phyloP scores from a whole-genome alignment of 2,888 invertebrate genomes.

The Ditula angustiorana region DNA sequence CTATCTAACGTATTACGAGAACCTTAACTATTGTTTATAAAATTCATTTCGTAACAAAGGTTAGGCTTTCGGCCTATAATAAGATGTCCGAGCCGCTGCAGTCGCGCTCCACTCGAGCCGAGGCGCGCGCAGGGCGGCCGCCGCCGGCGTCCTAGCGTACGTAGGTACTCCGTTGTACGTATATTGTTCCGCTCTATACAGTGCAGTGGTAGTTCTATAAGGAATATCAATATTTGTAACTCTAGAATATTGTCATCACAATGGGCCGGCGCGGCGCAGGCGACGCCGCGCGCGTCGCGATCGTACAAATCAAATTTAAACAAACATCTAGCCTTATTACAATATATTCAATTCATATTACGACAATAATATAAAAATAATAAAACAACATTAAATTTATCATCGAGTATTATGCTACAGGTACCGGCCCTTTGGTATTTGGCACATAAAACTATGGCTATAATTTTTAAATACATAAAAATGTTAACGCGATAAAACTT shows the following conservation, averaged over 20 bases:
- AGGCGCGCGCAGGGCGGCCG: neutral
- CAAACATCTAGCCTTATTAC: conserved; percentile 37
- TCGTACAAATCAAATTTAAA: conserved; percentile 43
- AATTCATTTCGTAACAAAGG: conserved; percentile 33
- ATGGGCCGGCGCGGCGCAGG: conserved; percentile 45
- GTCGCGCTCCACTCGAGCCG: neutral
- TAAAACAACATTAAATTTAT: conserved; percentile 55
- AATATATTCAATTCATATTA: conserved; percentile 39
- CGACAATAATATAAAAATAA: conserved; percentile 56
- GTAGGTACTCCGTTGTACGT: conserved; percentile 49
- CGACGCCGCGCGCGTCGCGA: conserved; percentile 37
- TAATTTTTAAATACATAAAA: conserved; percentile 39
- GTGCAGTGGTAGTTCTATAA: conserved; percentile 39
- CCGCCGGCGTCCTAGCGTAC: neutral
- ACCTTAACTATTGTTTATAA: conserved; percentile 56
- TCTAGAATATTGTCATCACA: conserved; percentile 71
- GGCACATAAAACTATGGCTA: conserved; percentile 48
- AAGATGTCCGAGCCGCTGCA: neutral
- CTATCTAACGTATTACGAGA: conserved; percentile 76
- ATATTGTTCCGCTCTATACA: conserved; percentile 47
- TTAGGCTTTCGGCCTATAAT: conserved; percentile 12
- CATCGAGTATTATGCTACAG: conserved; percentile 78
- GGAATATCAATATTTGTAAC: conserved; percentile 48
- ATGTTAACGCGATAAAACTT: conserved; percentile 45
- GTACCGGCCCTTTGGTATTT: conserved; percentile 74